Evolutionary conservation across 2,888 invertebrate species (phyloP).

Genomic region (Ephialtes manifestator): DNA sequence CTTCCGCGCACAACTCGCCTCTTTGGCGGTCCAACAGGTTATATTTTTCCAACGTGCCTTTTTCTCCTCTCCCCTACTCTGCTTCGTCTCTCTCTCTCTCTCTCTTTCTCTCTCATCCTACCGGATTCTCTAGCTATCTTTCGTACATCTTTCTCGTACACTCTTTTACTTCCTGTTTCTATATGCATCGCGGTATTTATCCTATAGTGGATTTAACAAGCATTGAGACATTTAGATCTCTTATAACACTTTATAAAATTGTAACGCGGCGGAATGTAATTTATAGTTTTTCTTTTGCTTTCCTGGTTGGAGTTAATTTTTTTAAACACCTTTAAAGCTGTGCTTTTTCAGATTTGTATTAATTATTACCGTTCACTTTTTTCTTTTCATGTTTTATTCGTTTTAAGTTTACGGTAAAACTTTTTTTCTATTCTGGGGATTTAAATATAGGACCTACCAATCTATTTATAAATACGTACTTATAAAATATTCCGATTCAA

Average conservation of each 20-base stretch:
- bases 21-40: slow-evolving; percentile 85
- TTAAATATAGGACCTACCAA: too few relatives aligned
- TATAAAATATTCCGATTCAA: too few relatives aligned
- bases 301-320: not conserved
- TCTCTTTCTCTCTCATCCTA: slow-evolving; percentile 43
- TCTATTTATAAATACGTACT: too few relatives aligned
- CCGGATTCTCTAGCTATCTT: slow-evolving; percentile 53
- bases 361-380: not conserved
- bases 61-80: slow-evolving; percentile 57
- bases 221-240: slow-evolving; percentile 17
- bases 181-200: slow-evolving; percentile 43
- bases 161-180: slow-evolving; percentile 39
- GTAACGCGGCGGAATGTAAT: not conserved
- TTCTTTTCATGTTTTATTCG: too few relatives aligned
- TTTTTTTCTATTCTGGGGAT: too few relatives aligned
- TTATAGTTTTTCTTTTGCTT: not conserved
- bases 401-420: too few relatives aligned
- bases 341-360: not conserved
- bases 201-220: slow-evolving; percentile 49
- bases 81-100: slow-evolving; percentile 48
- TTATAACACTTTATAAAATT: not conserved
- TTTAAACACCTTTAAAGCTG: not conserved
- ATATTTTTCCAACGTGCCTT: slow-evolving; percentile 82
- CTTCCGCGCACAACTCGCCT: slow-evolving; percentile 64
- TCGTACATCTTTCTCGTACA: slow-evolving; percentile 67